These are phyloP conservation scores for Alectoris magna DNA, from an alignment of 2,797 vertebrate species.

Conservation along the genomic window DNA sequence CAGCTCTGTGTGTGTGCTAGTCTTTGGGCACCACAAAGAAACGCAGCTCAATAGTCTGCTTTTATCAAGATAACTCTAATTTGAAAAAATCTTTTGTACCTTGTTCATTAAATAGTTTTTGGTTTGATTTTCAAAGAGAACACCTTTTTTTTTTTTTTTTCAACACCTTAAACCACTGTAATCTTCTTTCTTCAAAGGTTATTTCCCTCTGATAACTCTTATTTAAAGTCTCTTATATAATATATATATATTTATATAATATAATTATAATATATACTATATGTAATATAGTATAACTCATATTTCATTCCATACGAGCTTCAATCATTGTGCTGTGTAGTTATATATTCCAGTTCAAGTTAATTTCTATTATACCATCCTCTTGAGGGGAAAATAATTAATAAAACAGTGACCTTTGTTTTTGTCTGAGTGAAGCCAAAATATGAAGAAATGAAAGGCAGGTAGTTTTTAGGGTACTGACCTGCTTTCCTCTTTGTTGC, in stretches of 20 bases:
- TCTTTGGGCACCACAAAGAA: background rate
- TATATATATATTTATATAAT: too few relatives aligned
- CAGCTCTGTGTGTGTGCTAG: rapidly evolving
- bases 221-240: background rate
- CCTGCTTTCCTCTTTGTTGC: background rate
- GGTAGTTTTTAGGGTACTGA: background rate
- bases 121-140: background rate
- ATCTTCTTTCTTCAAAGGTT: background rate
- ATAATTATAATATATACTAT: too few relatives aligned
- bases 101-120: background rate
- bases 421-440: background rate
- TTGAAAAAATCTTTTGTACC: background rate
- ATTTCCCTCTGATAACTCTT: background rate
- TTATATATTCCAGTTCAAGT: background rate
- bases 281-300: background rate
- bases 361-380: background rate
- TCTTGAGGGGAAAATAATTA: background rate
- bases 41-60: rapidly evolving
- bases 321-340: background rate
- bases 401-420: background rate
- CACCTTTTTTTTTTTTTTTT: background rate
- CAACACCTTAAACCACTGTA: background rate
- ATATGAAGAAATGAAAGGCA: background rate
- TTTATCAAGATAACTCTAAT: background rate
- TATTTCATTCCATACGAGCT: background rate